Evolutionary conservation across 2,113 vertebrate genomes (phyloP).

Genomic region (Aegotheles bennettii): DNA sequence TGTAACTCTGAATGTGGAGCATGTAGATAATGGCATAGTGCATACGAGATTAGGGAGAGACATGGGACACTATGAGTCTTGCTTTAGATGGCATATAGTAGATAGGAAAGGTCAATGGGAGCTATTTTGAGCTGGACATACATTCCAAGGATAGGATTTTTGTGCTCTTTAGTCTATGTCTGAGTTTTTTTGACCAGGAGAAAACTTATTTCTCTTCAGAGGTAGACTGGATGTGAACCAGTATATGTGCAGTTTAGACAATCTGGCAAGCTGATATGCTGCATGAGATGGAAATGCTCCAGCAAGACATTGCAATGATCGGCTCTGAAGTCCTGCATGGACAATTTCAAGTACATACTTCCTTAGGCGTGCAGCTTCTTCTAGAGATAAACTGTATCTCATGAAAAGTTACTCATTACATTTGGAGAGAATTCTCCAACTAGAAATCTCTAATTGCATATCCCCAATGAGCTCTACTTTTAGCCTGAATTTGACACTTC

Average conservation of each 20-base stretch:
- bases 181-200: background rate
- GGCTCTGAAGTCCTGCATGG: background rate
- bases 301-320: background rate
- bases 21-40: background rate
- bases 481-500: background rate
- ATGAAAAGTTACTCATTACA: background rate
- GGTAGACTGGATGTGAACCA: background rate
- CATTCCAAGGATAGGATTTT: background rate
- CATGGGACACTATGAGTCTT: background rate
- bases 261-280: background rate
- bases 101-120: background rate
- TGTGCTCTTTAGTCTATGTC: background rate
- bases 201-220: background rate
- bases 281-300: background rate
- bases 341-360: background rate
- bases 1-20: background rate
- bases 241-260: background rate
- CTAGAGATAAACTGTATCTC: background rate
- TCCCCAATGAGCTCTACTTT: background rate
- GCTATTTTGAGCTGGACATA: background rate
- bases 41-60: background rate
- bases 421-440: background rate
- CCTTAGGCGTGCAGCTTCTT: background rate
- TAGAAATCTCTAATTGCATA: background rate
- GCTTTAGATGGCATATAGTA: background rate